A percentile compares a stretch with the other conserved stretches of the same genome.
Evolutionary conservation across 2,888 invertebrate genomes (phyloP).

Genomic region (Phrixothrix hirtus): DNA sequence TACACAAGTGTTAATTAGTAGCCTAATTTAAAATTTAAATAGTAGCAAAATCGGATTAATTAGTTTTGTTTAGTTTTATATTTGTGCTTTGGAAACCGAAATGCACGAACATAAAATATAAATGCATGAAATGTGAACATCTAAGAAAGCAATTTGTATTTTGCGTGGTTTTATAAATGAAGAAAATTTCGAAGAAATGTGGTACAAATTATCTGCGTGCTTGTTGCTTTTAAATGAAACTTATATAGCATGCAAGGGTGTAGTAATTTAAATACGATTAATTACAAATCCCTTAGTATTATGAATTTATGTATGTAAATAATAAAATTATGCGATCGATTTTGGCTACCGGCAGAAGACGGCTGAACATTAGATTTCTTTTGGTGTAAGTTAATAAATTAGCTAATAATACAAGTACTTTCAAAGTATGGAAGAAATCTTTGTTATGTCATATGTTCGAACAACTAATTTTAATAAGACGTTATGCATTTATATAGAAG

Average conservation of each 20-base stretch:
- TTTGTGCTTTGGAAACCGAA: neutral
- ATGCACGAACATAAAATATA: conserved; percentile 12
- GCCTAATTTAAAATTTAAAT: neutral
- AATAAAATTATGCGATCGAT: too few species aligned
- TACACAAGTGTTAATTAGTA: neutral
- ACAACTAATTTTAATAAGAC: too few species aligned
- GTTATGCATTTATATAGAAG: too few species aligned
- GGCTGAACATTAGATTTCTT: too few species aligned
- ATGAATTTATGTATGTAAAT: conserved; percentile 26
- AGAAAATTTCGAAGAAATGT: conserved; percentile 18
- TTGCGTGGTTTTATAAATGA: conserved; percentile 25
- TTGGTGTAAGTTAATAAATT: too few species aligned
- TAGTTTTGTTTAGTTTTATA: neutral
- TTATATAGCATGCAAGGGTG: conserved; percentile 16
- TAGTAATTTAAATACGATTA: conserved; percentile 18
- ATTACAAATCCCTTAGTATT: conserved; percentile 19
- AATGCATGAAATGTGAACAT: conserved; percentile 15
- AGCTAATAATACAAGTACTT: too few species aligned
- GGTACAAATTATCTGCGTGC: conserved; percentile 26
- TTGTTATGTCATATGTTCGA: too few species aligned
- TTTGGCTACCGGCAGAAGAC: too few species aligned
- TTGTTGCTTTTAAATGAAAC: conserved; percentile 20
- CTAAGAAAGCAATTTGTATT: conserved; percentile 24
- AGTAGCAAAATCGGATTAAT: too few species aligned
- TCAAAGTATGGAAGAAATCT: too few species aligned